A percentile compares a stretch with the other conserved stretches of the same genome.
Conservation (phyloP, 2,797 vertebrate species). For the Cossypha polioptera region DNA sequence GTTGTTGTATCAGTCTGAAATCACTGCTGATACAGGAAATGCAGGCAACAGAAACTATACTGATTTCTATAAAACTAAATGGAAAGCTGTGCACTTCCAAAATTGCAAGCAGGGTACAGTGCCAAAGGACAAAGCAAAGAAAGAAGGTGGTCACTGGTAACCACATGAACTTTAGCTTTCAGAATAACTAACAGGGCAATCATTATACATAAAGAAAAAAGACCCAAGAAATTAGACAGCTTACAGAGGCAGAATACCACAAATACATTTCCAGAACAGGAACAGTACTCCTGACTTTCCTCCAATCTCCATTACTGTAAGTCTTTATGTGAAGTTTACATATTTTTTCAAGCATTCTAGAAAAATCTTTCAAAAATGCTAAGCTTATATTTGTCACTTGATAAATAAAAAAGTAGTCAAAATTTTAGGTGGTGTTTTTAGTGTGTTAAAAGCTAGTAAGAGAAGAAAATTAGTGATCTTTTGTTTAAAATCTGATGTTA, state of each 20-base stretch:
- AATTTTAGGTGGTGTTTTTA: neutral
- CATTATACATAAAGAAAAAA: neutral
- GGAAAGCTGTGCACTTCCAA: neutral
- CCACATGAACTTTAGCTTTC: neutral
- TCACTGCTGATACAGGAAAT: neutral
- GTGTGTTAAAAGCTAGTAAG: neutral
- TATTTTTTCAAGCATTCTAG: neutral
- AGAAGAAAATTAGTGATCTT: neutral
- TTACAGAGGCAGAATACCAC: neutral
- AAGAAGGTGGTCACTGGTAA: neutral
- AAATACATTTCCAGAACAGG: neutral
- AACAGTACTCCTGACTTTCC: neutral
- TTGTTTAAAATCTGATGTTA: neutral
- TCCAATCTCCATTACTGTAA: neutral
- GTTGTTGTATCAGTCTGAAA: neutral
- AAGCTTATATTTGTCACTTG: neutral
- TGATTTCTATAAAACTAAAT: neutral
- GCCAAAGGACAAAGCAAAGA: neutral
- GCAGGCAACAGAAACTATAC: neutral
- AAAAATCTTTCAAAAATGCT: neutral
- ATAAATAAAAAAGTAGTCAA: neutral
- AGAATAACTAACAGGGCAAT: neutral
- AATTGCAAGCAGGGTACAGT: neutral
- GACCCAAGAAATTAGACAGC: neutral
- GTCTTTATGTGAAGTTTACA: neutral